Evolutionary conservation across 1,140 invertebrate species (phyloP).

Genomic region (Aphelinus certus): DNA sequence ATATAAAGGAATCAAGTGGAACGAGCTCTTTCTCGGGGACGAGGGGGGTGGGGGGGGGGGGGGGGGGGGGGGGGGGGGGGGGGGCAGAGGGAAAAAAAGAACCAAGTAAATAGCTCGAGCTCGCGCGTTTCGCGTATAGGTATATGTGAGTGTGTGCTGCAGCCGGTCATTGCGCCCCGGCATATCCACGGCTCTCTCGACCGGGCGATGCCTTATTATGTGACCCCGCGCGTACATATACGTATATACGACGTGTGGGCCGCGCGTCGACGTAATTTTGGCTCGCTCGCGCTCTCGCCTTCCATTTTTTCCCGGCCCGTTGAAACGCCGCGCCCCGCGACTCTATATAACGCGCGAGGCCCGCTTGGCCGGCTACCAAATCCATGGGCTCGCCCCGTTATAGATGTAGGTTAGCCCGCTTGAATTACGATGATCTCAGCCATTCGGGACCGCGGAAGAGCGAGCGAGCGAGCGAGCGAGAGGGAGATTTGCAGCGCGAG

Average conservation of each 20-base stretch:
- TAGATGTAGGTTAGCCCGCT: slow-evolving; percentile 5
- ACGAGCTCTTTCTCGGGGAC: neutral
- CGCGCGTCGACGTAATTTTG: neutral
- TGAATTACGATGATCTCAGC: slow-evolving; percentile 12
- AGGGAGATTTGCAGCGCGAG: neutral
- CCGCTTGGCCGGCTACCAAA: slow-evolving; percentile 1
- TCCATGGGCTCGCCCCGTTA: neutral
- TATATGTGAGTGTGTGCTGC: neutral
- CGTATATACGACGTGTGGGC: too few species aligned
- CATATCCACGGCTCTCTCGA: neutral
- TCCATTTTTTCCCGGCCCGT: too few species aligned
- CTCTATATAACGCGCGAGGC: too few species aligned
- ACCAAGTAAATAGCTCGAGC: slow-evolving; percentile 1
- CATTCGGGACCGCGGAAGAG: neutral
- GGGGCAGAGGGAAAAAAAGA: neutral
- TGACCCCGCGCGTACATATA: too few species aligned
- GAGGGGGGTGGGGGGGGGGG: neutral
- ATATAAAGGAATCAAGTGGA: slow-evolving; percentile 3
- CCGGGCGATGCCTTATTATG: too few species aligned
- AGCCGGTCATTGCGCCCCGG: neutral
- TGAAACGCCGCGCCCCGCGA: too few species aligned
- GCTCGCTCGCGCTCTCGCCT: too few species aligned
- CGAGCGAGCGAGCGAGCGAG: neutral
- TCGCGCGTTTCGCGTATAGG: neutral
- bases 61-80: neutral